Evolutionary conservation across 2,888 invertebrate species (phyloP), one percentile per base, ranked within the genome.

Genomic region (Choristoneura rosaceana): DNA sequence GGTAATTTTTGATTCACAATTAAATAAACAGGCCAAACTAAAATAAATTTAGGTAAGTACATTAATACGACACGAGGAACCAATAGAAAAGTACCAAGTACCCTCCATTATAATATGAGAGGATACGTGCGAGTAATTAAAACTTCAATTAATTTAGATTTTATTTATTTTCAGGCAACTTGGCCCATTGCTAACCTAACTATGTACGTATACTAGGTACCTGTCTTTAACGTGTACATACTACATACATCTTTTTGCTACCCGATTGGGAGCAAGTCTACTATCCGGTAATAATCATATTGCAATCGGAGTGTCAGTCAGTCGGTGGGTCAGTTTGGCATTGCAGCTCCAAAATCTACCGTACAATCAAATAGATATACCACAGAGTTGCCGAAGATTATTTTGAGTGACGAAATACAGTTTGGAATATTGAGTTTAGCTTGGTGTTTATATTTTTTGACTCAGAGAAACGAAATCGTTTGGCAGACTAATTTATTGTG

Each of bases 81-180:
- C 38, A 38, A 38, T 38, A 38, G 12, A 4, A 43, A 43, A 4
- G 43, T 12, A 43, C 12, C 12, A 43, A 43, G 4, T 43, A 43
- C 12, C 12, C 12, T 43, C n/a, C n/a, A 47, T 7, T 47, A 5
- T n/a, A 47, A 5, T 14, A 47, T n/a, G 47, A n/a, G 5, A n/a
- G 5, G 5, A 47, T 43, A 38, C 38, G 3, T 12, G 12, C 43
- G 14, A 47, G 5, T 47, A 47, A 47, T 14, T 47, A 47, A 0
- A 4, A 4, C n/a, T 47, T n/a, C 12, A 43, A 47, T 47, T 47
- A 47, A 47, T 47, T 47, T 47, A 47, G 47, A 47, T n/a, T 47
- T 47, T 47, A 47, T 47, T 47, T 47, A 47, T 47, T 47, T 47
- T 47, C 47, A 47, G 47, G 47, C 47, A n/a, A 47, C 47, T 47